Evolutionary conservation across 1,140 invertebrate species (phyloP).

Genomic region (Ceratina australensis): DNA sequence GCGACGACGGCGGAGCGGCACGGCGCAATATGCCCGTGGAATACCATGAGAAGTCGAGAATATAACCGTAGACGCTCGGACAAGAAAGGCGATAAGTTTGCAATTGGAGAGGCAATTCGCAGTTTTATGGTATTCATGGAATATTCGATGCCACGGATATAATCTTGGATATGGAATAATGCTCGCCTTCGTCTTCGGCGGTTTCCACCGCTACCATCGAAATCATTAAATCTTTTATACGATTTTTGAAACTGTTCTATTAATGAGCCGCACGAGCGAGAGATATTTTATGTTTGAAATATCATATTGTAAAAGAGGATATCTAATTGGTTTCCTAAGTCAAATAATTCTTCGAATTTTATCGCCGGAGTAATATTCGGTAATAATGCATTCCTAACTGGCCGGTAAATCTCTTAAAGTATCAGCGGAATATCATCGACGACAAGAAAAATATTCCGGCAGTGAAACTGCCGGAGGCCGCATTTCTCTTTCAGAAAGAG

Average conservation of each 20-base stretch:
- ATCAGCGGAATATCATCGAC: neutral
- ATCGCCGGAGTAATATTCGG: neutral
- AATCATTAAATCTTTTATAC: neutral
- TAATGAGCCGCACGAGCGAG: neutral
- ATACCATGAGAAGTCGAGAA: neutral
- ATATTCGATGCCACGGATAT: slow-evolving; percentile 34
- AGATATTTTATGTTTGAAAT: no score
- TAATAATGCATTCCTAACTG: neutral
- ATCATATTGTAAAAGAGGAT: no score
- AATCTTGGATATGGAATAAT: slow-evolving; percentile 17
- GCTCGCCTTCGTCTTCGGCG: neutral
- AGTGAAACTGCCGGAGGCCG: neutral
- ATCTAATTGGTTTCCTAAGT: no score
- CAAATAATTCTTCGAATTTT: no score
- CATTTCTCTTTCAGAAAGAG: neutral
- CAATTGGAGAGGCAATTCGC: slow-evolving; percentile 34
- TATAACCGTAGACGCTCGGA: slow-evolving; percentile 29
- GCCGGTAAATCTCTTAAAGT: neutral
- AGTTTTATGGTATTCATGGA: slow-evolving; percentile 43
- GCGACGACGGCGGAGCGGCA: no score
- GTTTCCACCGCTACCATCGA: neutral
- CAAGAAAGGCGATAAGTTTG: slow-evolving; percentile 37
- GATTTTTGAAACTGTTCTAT: neutral
- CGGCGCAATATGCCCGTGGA: slow-evolving; percentile 14
- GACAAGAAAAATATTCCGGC: neutral